Percentiles rank a stretch among this genome's conserved stretches.
Evolutionary conservation across 2,888 invertebrate genomes (phyloP).

Genomic region (Teleiodes luculella): DNA sequence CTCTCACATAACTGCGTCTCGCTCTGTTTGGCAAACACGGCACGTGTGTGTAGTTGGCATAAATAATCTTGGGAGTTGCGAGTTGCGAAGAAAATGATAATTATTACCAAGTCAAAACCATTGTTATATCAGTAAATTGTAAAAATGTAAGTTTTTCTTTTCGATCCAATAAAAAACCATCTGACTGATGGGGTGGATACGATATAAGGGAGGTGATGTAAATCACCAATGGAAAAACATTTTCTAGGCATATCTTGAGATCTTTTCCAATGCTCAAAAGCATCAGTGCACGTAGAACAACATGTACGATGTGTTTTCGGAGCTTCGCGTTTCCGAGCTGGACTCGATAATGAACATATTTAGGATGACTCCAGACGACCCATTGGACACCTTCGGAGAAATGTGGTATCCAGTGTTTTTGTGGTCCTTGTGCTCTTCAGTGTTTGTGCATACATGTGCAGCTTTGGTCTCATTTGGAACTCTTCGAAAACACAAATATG

Average conservation of each 20-base stretch:
- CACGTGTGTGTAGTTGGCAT: too few species aligned
- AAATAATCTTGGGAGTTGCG: too few species aligned
- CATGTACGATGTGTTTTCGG: constrained; percentile 80
- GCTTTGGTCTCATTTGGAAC: constrained; percentile 94
- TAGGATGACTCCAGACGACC: constrained; percentile 81
- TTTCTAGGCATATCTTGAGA: not conserved
- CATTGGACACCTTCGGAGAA: constrained; percentile 87
- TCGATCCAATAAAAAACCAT: not conserved
- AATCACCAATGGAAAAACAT: not conserved
- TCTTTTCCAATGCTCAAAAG: constrained; percentile 66
- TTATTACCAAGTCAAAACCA: too few species aligned
- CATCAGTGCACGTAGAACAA: constrained; percentile 55
- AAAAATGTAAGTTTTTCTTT: not conserved
- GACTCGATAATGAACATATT: constrained; percentile 85
- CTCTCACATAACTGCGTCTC: too few species aligned
- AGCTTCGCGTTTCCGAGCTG: constrained; percentile 78
- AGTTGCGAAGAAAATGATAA: too few species aligned
- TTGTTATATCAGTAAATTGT: not conserved
- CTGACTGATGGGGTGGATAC: not conserved
- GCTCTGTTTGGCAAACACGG: too few species aligned
- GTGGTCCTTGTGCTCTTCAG: constrained; percentile 96
- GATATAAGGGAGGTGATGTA: not conserved
- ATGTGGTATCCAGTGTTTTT: constrained; percentile 99
- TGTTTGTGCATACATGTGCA: constrained; percentile 94
- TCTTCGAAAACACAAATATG: constrained; percentile 94